Base-by-base conservation (phyloP, 2,113 vertebrate species). In the Cololabis saira region DNA sequence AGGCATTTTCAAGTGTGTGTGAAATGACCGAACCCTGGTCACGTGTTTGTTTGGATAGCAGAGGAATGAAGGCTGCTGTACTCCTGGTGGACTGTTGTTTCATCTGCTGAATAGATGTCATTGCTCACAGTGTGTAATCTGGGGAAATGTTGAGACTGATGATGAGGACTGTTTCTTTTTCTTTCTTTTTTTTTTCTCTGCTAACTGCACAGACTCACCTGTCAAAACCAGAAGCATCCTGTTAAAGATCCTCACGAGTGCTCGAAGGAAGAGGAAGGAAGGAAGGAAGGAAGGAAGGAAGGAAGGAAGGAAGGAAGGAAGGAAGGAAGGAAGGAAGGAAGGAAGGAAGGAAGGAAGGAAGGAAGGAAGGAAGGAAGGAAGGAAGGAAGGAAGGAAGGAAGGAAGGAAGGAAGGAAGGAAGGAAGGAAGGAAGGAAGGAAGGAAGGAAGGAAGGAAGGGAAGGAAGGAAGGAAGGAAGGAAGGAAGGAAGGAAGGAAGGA, bases 231-330 rank as follows among this genome's bases (percentile, higher is more conserved):
- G 18, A 56, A 18, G 27, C 71, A 44, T 64, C 58, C 61, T 41
- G 60, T 19, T 19, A 16, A 54, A 63, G 44, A 64, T 77, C 72
- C 64, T 44, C 61, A 67, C 49, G 60, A 52, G 57, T 27, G 65
- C 61, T 74, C 85, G 67, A 85, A 88, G 89, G 82, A 85, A 75
- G n/a, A n/a, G n/a, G n/a, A n/a, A n/a, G n/a, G n/a, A n/a, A n/a
- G n/a, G n/a, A n/a, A n/a, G n/a, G n/a, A n/a, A n/a, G n/a, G n/a
- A n/a, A n/a, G n/a, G n/a, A n/a, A n/a, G n/a, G n/a, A n/a, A n/a
- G n/a, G n/a, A n/a, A n/a, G n/a, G n/a, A n/a, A n/a, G n/a, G n/a
- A n/a, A n/a, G n/a, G n/a, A n/a, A n/a, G n/a, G n/a, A n/a, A n/a
- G n/a, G n/a, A n/a, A n/a, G n/a, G n/a, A n/a, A n/a, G n/a, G n/a